These are phyloP conservation scores for Crax fasciolata DNA, from an alignment of 2,797 vertebrate genomes.

Conservation along the genomic window DNA sequence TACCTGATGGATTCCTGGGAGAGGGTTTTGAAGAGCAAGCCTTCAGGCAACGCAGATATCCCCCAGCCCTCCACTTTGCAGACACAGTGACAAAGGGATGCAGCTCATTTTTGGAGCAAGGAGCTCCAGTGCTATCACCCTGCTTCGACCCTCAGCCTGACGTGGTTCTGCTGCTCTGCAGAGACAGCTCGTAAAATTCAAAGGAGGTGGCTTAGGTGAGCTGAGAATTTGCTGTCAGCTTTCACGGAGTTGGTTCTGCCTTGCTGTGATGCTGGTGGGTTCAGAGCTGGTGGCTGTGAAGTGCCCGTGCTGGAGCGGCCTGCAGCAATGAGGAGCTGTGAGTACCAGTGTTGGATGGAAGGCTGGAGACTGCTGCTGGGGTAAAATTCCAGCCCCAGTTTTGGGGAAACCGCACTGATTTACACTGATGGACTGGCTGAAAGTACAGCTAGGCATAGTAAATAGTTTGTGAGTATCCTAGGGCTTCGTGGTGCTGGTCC, in stretches of 20 bases:
- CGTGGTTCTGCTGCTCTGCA: neutral
- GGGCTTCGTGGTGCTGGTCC: neutral
- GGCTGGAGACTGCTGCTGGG: neutral
- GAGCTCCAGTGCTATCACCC: neutral
- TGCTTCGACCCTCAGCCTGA: neutral
- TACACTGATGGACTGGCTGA: rapidly evolving
- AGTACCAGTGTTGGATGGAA: neutral
- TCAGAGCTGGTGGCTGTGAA: rapidly evolving
- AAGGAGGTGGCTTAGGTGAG: neutral
- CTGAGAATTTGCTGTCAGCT: neutral
- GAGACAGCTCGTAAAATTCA: rapidly evolving
- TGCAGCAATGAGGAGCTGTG: neutral
- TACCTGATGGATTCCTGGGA: slow-evolving; percentile 25
- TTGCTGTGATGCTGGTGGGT: rapidly evolving
- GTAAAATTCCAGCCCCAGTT: rapidly evolving
- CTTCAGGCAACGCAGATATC: neutral
- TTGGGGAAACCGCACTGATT: neutral
- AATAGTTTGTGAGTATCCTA: neutral
- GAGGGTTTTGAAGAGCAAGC: neutral
- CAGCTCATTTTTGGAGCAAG: neutral
- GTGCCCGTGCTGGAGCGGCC: neutral
- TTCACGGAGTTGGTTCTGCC: neutral
- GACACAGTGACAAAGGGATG: neutral
- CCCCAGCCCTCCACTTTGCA: neutral
- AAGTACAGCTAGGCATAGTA: neutral